phyloP scores from a whole-genome alignment of 2,888 invertebrate species.

The Thymelicus lineola region DNA sequence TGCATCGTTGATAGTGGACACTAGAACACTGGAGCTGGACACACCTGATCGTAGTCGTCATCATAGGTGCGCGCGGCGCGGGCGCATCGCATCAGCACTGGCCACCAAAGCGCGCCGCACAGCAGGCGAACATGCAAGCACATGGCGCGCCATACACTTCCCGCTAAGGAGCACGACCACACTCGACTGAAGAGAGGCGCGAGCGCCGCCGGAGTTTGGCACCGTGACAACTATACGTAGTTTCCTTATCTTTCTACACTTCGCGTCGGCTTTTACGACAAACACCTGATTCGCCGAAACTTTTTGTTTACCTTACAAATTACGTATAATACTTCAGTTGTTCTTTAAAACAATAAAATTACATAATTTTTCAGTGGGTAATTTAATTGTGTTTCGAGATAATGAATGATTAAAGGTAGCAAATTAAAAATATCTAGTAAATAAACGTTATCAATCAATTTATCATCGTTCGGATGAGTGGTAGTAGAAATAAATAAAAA shows the following conservation, averaged over 20 bases:
- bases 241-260: slow-evolving; percentile 73
- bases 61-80: slow-evolving; percentile 73
- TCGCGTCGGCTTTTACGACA: slow-evolving; percentile 56
- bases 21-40: too few species aligned
- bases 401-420: slow-evolving; percentile 14
- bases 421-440: too few species aligned
- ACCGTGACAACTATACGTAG: slow-evolving; percentile 74
- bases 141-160: slow-evolving; percentile 83
- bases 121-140: slow-evolving; percentile 82
- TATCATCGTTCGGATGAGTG: not conserved
- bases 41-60: slow-evolving; percentile 83
- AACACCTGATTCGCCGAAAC: slow-evolving; percentile 27
- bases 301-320: slow-evolving; percentile 19
- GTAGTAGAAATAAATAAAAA: not conserved
- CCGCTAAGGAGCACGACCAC: slow-evolving; percentile 79
- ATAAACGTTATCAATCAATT: too few species aligned
- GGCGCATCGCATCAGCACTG: slow-evolving; percentile 76
- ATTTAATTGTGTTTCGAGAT: slow-evolving; percentile 7
- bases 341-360: slow-evolving; percentile 3
- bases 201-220: slow-evolving; percentile 75
- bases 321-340: not conserved
- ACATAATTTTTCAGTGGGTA: slow-evolving; percentile 10
- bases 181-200: slow-evolving; percentile 80
- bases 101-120: slow-evolving; percentile 83
- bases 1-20: slow-evolving; percentile 56